Conservation (phyloP, 2,113 vertebrate species). For the Rhinichthys klamathensis region DNA sequence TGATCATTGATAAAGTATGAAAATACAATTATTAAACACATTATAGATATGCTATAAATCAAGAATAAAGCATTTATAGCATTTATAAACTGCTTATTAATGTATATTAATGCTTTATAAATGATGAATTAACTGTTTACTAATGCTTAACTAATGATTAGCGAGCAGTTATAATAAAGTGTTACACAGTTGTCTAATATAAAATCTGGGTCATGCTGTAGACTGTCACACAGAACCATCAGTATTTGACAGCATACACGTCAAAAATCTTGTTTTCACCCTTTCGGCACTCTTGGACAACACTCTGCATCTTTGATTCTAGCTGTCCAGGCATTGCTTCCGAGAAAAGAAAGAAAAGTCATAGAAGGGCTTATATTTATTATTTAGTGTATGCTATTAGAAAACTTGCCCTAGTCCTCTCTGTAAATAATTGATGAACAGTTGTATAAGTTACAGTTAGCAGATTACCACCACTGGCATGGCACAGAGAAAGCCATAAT, state of each 20-base stretch:
- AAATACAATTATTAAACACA: too few species aligned
- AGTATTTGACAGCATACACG: background rate
- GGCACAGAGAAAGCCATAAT: slow-evolving; percentile 44
- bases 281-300: background rate
- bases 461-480: slow-evolving; percentile 54
- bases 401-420: slow-evolving; percentile 53
- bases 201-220: too few species aligned
- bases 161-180: too few species aligned
- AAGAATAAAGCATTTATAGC: too few species aligned
- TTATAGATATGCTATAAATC: too few species aligned
- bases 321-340: slow-evolving; percentile 1
- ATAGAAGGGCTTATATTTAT: slow-evolving; percentile 46
- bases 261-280: background rate
- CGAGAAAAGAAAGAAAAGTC: background rate
- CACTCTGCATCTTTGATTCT: background rate
- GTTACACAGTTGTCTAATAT: background rate
- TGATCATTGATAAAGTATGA: too few species aligned
- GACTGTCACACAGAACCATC: background rate
- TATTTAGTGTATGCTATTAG: slow-evolving; percentile 62
- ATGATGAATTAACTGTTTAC: too few species aligned
- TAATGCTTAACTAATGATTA: too few species aligned
- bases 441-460: slow-evolving; percentile 58
- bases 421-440: slow-evolving; percentile 59
- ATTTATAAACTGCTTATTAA: too few species aligned
- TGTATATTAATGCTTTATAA: too few species aligned